Conservation (phyloP, 2,113 vertebrate species). For the Euleptes europaea region DNA sequence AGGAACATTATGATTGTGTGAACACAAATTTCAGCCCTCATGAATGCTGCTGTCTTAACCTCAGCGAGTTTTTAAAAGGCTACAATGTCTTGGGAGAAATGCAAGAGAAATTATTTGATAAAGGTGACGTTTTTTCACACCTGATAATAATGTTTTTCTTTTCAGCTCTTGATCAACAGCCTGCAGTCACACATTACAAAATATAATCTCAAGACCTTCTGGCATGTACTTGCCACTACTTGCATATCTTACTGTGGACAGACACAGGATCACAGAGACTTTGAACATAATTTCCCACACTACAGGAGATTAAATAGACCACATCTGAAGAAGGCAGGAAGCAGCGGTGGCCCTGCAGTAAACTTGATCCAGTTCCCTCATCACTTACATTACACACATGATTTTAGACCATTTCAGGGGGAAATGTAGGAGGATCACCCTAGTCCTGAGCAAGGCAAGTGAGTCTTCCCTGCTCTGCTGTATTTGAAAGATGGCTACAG, state of each 20-base stretch:
- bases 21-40: conserved; percentile 84
- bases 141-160: conserved; percentile 94
- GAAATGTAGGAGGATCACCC: not conserved
- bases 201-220: conserved; percentile 90
- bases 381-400: conserved; percentile 46
- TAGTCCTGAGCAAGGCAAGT: not conserved
- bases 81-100: conserved; percentile 80
- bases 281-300: conserved; percentile 84
- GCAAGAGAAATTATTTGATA: conserved; percentile 86
- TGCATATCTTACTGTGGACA: conserved; percentile 84
- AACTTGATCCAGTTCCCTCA: conserved; percentile 69
- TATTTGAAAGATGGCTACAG: not conserved
- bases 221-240: conserved; percentile 93
- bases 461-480: not conserved
- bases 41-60: conserved; percentile 90
- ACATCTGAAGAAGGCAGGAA: conserved; percentile 76
- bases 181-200: conserved; percentile 91
- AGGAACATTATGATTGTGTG: conserved; percentile 74
- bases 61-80: conserved; percentile 87
- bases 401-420: not conserved
- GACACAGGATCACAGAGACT: conserved; percentile 72
- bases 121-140: conserved; percentile 97
- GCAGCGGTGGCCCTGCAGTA: conserved; percentile 65
- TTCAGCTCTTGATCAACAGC: conserved; percentile 89
- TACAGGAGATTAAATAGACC: conserved; percentile 85